Evolutionary conservation across 2,113 vertebrate species (phyloP).

Genomic region (Climacteris rufus): DNA sequence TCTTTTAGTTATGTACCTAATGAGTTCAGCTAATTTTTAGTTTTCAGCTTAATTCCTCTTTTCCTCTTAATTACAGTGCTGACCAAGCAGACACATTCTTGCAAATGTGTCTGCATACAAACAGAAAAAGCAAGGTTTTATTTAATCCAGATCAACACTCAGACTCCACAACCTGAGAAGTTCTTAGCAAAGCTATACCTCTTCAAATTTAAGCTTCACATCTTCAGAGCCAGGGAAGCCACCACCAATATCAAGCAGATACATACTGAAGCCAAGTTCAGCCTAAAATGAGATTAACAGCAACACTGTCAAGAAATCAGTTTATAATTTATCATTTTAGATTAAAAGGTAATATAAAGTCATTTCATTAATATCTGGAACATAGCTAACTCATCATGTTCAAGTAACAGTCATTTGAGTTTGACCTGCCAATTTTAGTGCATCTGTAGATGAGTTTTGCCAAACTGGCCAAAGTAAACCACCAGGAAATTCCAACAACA

Average conservation of each 20-base stretch:
- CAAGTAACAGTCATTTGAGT: not conserved
- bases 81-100: not conserved
- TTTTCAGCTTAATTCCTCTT: not conserved
- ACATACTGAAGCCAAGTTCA: slow-evolving; percentile 90
- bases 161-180: not conserved
- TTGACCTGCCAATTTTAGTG: not conserved
- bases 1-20: not conserved
- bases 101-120: not conserved
- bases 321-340: not conserved
- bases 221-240: slow-evolving; percentile 98
- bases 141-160: not conserved
- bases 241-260: slow-evolving; percentile 93
- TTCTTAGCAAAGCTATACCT: slow-evolving; percentile 73
- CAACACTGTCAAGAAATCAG: not conserved
- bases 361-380: not conserved
- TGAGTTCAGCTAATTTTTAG: not conserved
- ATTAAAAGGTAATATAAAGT: not conserved
- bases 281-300: slow-evolving; percentile 65
- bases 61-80: not conserved
- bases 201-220: slow-evolving; percentile 92
- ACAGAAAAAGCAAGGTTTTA: not conserved
- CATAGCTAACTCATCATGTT: not conserved
- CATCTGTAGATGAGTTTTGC: not conserved
- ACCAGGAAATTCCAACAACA: not conserved
- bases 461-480: not conserved